Evolutionary conservation across 1,140 invertebrate genomes (phyloP).

Genomic region (Megathymus violae): DNA sequence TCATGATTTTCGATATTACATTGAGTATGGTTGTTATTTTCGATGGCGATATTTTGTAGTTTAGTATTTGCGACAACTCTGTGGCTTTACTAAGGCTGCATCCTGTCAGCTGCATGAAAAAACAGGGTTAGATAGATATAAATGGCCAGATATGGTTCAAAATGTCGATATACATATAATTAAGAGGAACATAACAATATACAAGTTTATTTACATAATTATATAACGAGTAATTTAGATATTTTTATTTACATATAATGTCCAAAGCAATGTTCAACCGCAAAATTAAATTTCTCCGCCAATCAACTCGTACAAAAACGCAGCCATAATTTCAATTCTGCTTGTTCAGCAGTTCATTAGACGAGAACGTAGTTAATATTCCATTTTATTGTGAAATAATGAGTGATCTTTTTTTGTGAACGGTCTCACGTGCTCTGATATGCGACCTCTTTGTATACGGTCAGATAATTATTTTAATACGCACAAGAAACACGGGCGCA

Average conservation of each 20-base stretch:
- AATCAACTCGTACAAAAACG: not conserved
- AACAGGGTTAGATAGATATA: too few relatives aligned
- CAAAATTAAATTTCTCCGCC: not conserved
- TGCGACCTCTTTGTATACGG: conserved; percentile 38
- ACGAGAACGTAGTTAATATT: conserved; percentile 1
- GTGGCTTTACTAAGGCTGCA: too few relatives aligned
- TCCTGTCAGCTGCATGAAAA: too few relatives aligned
- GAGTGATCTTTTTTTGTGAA: conserved; percentile 25
- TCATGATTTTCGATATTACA: not conserved
- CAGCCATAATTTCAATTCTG: not conserved
- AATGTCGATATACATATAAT: too few relatives aligned
- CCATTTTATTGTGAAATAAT: conserved; percentile 20
- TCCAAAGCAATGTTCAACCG: not conserved
- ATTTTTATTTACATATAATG: too few relatives aligned
- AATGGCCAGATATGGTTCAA: too few relatives aligned
- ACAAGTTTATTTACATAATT: too few relatives aligned
- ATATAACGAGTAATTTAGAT: too few relatives aligned
- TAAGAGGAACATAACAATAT: too few relatives aligned
- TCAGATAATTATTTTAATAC: conserved; percentile 59
- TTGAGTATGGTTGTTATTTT: not conserved
- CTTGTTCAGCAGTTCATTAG: conserved; percentile 4
- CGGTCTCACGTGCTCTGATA: conserved; percentile 38
- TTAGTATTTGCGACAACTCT: too few relatives aligned
- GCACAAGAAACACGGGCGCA: conserved; percentile 46
- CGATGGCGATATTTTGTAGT: too few relatives aligned